Evolutionary conservation across 2,113 vertebrate species (phyloP).

Genomic region (Laterallus jamaicensis): DNA sequence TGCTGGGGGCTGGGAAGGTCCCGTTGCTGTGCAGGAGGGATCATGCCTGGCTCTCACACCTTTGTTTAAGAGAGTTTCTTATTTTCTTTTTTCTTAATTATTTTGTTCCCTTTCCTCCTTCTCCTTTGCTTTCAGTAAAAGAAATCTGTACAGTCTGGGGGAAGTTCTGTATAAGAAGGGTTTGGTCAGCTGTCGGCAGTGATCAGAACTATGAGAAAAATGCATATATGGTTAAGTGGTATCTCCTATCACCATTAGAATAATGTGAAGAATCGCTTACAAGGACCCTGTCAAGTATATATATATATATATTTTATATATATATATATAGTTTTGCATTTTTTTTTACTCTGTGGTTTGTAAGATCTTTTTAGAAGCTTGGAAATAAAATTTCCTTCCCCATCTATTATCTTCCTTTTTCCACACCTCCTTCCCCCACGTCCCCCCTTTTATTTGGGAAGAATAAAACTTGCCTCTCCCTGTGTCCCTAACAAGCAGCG

Average conservation of each 20-base stretch:
- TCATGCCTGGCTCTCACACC: not conserved
- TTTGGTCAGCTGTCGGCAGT: not conserved
- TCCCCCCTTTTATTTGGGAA: not conserved
- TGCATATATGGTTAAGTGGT: not conserved
- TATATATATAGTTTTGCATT: slow-evolving; percentile 46
- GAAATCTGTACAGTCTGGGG: not conserved
- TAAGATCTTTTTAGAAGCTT: slow-evolving; percentile 56
- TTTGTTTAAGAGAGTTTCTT: not conserved
- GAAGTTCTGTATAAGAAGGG: not conserved
- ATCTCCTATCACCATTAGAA: slow-evolving; percentile 37
- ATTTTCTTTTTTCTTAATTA: not conserved
- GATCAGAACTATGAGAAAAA: not conserved
- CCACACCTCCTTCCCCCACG: not conserved
- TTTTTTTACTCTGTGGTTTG: slow-evolving; percentile 45
- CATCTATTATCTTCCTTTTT: not conserved
- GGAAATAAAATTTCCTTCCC: slow-evolving; percentile 68
- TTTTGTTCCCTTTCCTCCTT: not conserved
- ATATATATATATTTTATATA: not conserved
- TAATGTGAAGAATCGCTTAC: slow-evolving; percentile 64
- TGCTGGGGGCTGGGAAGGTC: not conserved
- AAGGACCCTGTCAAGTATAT: slow-evolving; percentile 35
- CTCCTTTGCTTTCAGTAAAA: slow-evolving; percentile 2
- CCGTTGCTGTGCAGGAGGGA: not conserved
- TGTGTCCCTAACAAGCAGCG: not conserved
- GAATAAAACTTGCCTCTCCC: not conserved